Base-by-base conservation (phyloP, 2,888 invertebrate genomes). In the Drosophila buzzatii region DNA sequence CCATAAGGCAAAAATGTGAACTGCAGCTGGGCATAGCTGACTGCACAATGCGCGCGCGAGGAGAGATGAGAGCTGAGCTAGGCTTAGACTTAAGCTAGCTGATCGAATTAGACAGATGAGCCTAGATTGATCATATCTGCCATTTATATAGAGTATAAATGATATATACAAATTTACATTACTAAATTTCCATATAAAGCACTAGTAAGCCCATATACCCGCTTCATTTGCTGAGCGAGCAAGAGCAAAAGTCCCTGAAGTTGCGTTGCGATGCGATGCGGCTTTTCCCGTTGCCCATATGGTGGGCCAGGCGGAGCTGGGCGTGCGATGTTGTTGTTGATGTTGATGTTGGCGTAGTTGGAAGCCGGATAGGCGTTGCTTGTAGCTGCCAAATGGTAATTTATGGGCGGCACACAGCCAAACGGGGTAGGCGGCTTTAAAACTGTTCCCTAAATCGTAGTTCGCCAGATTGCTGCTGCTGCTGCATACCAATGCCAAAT, bases 321-420 rank as follows among this genome's bases (percentile, higher is more conserved):
- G 63, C 59, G 52, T 35, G 35, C 12, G 53, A n/a, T n/a, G 37
- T 56, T 53, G 47, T 52, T 7, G 41, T n/a, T 51, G 23, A n/a
- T 59, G 51, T 55, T 53, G 49, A 51, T 51, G 31, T 33, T 51
- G 49, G 18, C 49, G 49, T 51, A 51, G 65, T 27, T 59, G 18
- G 59, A 18, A 60, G 81, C 68, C 75, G 79, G 55, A 67, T 57
- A 72, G 84, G 72, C 81, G 82, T 80, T 68, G 70, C 65, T 64
- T 70, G 75, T 73, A 81, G 76, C 87, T 83, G 87, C 87, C 83
- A 83, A 84, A 84, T 85, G 71, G 88, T 88, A 84, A 84, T 84
- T 84, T 84, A 84, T 88, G 84, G 84, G 85, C 88, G 88, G 83
- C 63, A 71, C 82, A 62, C 75, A 56, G 68, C 62, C 74, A 82